Evolutionary conservation across 53 echinoderm and acorn worm species (phyloP), one percentile per base, ranked within the genome.

Genomic region (Paelopatides confundens): DNA sequence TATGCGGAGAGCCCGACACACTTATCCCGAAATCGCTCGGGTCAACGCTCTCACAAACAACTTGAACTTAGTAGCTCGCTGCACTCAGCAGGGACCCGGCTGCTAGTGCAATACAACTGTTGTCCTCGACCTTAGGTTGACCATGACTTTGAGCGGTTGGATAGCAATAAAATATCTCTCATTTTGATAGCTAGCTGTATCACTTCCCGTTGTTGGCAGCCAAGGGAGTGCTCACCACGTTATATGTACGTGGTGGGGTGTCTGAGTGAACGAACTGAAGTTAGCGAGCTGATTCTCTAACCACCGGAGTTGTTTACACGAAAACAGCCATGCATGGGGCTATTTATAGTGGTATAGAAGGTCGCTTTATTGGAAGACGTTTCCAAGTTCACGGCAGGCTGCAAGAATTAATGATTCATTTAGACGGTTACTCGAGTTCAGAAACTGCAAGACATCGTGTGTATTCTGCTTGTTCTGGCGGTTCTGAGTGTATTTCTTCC

Each of bases 51-150:
- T 81, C 81, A 52, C 52, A 51, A 30, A 81, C 36, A 31, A 50
- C 81, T 81, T 81, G 81, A 81, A 81, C 81, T 81, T 81, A 30
- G 28, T 28, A 30, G 33, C 13, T 15, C 12, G 30, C 81, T 28
- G 31, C 33, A 51, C 58, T 47, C 52, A 51, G 58, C 52, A 14
- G 81, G 81, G 28, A 81, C 28, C 33, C 58, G 81, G 27, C 81
- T 81, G 58, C 49, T 7, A 27, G 53, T 81, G 81, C 81, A 81
- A 81, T 49, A 31, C 52, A 34, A 81, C 47, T 49, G 66, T 76
- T 93, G 90, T 82, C 93, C 93, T 93, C 93, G 93, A 93, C 93
- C 93, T 93, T 93, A 87, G 90, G 79, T 77, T 87, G 93, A 90
- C 93, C 93, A 90, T 93, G 93, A 93, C 93, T 93, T 93, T 93